A percentile compares a stretch with the other conserved stretches of the same genome.
Conservation (phyloP, 64 coral and sea anemone genomes). For the Montipora efflorescens region DNA sequence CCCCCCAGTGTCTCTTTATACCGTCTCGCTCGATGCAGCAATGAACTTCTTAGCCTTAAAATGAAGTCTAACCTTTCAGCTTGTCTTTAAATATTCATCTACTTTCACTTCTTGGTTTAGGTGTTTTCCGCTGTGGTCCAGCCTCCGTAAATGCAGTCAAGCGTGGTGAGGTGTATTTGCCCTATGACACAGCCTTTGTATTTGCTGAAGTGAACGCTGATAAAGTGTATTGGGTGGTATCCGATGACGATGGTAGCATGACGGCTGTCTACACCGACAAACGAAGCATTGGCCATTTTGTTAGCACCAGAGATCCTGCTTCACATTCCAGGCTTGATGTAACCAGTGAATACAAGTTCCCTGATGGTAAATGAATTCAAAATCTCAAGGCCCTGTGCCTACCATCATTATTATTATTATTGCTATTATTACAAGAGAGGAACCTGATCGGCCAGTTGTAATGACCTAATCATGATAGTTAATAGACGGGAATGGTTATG, state of each 20-base stretch:
- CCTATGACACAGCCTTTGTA: conserved; percentile 53
- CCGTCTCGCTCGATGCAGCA: too few species aligned
- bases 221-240: conserved; percentile 52
- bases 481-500: too few species aligned
- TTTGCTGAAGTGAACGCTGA: conserved; percentile 74
- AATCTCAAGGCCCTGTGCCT: too few species aligned
- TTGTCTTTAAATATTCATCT: neutral
- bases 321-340: conserved; percentile 13
- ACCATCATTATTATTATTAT: too few species aligned
- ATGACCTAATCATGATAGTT: too few species aligned
- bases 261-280: conserved; percentile 11
- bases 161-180: conserved; percentile 57
- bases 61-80: neutral
- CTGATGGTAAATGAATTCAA: conserved; percentile 30
- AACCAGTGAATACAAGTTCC: conserved; percentile 44
- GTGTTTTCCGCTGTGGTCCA: conserved; percentile 78
- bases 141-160: conserved; percentile 73
- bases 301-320: conserved; percentile 65
- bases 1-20: too few species aligned
- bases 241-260: conserved; percentile 59
- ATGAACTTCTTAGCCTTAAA: neutral
- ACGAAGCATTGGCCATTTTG: conserved; percentile 36
- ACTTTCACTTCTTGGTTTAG: neutral
- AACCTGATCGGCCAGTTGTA: too few species aligned
- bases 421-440: too few species aligned